These are phyloP conservation scores for Ciona savignyi DNA, from an alignment of 23 tunicate genomes.

Conservation along the genomic window DNA sequence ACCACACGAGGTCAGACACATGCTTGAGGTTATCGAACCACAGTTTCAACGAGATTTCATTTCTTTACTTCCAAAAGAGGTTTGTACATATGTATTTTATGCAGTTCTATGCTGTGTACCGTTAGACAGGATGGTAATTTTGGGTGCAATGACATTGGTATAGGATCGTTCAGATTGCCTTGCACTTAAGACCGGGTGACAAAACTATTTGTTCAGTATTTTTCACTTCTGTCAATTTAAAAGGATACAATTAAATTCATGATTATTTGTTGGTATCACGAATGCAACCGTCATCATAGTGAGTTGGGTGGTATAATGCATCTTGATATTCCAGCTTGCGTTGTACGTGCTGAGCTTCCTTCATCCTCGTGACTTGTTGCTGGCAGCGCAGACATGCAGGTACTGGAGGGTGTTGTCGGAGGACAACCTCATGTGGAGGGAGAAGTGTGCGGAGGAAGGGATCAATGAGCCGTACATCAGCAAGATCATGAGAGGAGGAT, in stretches of 20 bases:
- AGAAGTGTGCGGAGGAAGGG: constrained; percentile 70
- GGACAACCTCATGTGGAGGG: constrained; percentile 85
- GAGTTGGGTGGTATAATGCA: too few species aligned
- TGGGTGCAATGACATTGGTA: too few species aligned
- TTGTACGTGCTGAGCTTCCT: constrained; percentile 80
- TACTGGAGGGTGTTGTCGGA: constrained; percentile 82
- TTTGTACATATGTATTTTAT: too few species aligned
- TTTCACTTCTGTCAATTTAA: too few species aligned
- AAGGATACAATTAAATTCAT: too few species aligned
- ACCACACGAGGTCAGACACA: constrained; percentile 67
- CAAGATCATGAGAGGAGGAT: constrained; percentile 2
- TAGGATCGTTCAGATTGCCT: too few species aligned
- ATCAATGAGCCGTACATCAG: constrained; percentile 41
- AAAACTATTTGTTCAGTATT: too few species aligned
- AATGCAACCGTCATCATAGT: too few species aligned
- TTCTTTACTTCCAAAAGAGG: constrained; percentile 85
- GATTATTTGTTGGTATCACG: too few species aligned
- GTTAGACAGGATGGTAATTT: too few species aligned
- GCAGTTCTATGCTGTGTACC: too few species aligned
- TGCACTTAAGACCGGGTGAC: too few species aligned
- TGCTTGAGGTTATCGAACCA: constrained; percentile 88
- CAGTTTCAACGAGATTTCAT: constrained; percentile 97
- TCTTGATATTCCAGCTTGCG: constrained; percentile 40
- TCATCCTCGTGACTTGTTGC: constrained; percentile 63
- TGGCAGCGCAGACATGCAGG: constrained; percentile 87